Conservation (phyloP, 2,113 vertebrate genomes). For the Lepidothrix coronata region DNA sequence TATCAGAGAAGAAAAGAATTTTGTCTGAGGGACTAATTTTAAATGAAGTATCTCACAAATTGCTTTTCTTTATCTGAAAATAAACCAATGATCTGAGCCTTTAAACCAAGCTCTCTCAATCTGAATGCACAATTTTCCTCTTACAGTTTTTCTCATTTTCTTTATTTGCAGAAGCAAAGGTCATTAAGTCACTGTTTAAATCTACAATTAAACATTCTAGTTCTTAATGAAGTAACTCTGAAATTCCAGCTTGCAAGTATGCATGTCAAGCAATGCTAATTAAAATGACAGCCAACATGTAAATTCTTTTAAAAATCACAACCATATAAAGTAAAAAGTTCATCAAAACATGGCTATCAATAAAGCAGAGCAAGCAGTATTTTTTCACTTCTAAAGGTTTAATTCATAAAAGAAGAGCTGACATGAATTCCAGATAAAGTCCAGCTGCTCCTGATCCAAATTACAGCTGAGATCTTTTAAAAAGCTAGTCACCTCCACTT, state of each 20-base stretch:
- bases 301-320: background rate
- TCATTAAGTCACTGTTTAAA: background rate
- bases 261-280: background rate
- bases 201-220: background rate
- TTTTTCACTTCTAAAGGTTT: background rate
- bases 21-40: background rate
- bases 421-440: background rate
- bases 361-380: background rate
- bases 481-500: background rate
- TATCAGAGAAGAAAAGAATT: background rate
- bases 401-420: background rate
- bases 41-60: background rate
- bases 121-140: background rate
- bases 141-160: background rate
- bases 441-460: background rate
- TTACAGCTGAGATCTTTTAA: background rate
- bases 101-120: background rate
- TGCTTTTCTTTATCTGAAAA: background rate
- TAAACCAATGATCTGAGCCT: background rate
- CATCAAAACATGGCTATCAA: background rate
- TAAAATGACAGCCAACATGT: background rate
- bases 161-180: slow-evolving; percentile 13
- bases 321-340: background rate
- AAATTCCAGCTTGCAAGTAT: background rate
- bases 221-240: background rate